Evolutionary conservation across 2,797 vertebrate genomes (phyloP), one percentile per base, ranked within the genome.

Genomic region (Salarias fasciatus): DNA sequence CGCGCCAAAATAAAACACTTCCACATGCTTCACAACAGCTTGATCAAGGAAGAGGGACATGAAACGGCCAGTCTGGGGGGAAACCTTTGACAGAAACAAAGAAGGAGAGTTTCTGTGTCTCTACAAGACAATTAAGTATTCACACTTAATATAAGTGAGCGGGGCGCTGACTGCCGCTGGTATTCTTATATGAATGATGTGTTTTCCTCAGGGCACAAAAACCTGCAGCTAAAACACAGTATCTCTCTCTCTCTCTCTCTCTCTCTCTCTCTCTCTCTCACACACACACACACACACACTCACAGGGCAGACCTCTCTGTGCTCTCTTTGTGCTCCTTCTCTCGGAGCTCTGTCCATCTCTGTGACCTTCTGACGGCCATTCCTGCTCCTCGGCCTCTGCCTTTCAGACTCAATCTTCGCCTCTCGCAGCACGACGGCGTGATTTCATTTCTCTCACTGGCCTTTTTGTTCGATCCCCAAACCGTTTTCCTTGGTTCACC

Each of bases 1-100:
- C 71, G 72, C 71, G 74, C 76, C 72, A 67, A 73, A 52, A 72
- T 72, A 88, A 87, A 91, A 83, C 8, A 35, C 73, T 89, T 54
- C 87, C 81, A 83, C 69, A 83, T 84, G 86, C 52, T 69, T 46
- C 36, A 64, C 43, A 59, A 59, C 53, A 72, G 45, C 46, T 57
- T 65, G 13, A 66, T 41, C 14, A 51, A 55, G 33, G 54, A 35
- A 15, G 6, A 59, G 18, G 5, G 35, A 49, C 8, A 41, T 13
- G 35, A n/a, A 12, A 10, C 6, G 9, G 15, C 37, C 9, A 38
- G 11, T 60, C 5, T 4, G 14, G 24, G 37, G 10, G 49, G 38
- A 50, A 60, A 54, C 15, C 29, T 48, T 33, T 49, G 14, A 51
- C 36, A 50, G 28, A 52, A 47, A 59, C 62, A 43, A 2, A 57